Evolutionary conservation across 2,113 vertebrate genomes (phyloP).

Genomic region (Gallinago undulata): DNA sequence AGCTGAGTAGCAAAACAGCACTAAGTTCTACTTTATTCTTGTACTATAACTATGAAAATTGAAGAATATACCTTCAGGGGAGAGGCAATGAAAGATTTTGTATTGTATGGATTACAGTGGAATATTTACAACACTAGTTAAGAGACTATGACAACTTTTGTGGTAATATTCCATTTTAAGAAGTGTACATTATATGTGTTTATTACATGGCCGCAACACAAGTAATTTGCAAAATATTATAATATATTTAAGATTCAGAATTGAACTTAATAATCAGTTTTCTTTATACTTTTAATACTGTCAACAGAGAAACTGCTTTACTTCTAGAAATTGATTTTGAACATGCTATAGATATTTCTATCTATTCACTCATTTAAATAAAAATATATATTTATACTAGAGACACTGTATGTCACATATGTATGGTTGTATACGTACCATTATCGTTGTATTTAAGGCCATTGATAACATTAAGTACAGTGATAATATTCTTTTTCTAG

Average conservation of each 20-base stretch:
- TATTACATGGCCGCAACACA: background rate
- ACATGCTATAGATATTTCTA: background rate
- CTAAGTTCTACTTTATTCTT: conserved; percentile 8
- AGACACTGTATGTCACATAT: background rate
- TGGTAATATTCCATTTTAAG: background rate
- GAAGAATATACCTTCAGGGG: background rate
- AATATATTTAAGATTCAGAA: background rate
- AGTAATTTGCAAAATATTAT: background rate
- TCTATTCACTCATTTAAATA: background rate
- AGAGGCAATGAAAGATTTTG: background rate
- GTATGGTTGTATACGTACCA: background rate
- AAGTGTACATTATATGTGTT: background rate
- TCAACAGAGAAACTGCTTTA: background rate
- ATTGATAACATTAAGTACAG: background rate
- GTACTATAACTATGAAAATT: background rate
- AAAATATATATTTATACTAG: background rate
- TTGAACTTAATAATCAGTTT: background rate
- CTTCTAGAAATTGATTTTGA: background rate
- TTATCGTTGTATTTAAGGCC: background rate
- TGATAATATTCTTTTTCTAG: background rate
- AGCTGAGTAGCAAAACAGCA: background rate
- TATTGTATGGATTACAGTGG: background rate
- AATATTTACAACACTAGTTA: background rate
- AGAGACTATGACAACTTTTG: background rate
- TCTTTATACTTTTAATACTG: background rate